Evolutionary conservation across 2,113 vertebrate genomes (phyloP).

Genomic region (Strix aluco): DNA sequence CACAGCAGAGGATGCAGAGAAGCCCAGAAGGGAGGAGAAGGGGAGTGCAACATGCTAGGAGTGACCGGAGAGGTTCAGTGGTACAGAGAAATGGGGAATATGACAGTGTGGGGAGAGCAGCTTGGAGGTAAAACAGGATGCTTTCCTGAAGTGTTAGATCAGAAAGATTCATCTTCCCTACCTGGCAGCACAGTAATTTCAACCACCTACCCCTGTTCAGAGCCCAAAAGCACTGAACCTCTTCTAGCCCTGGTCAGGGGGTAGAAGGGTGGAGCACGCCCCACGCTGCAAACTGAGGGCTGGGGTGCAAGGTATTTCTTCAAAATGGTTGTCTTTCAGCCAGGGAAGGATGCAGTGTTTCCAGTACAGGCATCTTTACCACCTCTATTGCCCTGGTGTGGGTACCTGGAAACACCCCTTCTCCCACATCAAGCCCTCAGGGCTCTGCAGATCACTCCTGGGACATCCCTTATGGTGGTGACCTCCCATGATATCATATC

Average conservation of each 20-base stretch:
- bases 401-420: neutral
- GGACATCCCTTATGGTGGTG: fast-evolving
- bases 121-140: neutral
- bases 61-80: neutral
- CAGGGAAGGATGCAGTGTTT: neutral
- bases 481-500: neutral
- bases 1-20: neutral
- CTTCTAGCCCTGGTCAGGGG: neutral
- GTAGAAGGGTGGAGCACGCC: neutral
- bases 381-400: neutral
- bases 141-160: neutral
- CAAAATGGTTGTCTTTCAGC: neutral
- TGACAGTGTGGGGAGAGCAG: neutral
- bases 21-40: neutral
- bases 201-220: neutral
- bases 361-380: neutral
- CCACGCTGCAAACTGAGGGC: neutral
- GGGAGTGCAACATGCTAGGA: neutral
- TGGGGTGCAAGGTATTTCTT: neutral
- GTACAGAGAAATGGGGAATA: neutral
- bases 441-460: neutral
- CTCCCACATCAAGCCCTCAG: neutral
- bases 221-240: neutral
- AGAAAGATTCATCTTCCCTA: neutral
- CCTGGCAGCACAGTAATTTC: neutral